Conservation (phyloP, 2,797 vertebrate genomes). For the Carapus acus region DNA sequence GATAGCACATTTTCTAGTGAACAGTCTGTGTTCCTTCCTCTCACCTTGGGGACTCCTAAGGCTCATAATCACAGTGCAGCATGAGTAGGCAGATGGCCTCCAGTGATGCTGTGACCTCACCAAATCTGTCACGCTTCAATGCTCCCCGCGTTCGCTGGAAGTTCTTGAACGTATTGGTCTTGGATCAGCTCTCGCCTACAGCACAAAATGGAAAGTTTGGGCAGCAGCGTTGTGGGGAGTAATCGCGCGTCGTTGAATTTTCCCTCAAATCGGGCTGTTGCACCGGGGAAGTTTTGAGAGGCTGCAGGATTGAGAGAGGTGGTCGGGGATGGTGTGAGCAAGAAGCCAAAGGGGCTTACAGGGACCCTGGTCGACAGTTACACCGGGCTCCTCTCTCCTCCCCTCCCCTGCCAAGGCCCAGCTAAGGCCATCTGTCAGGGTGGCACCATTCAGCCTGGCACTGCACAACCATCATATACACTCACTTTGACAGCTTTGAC, state of each 20-base stretch:
- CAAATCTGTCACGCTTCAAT: slow-evolving; percentile 56
- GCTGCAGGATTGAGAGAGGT: slow-evolving; percentile 50
- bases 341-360: slow-evolving; percentile 61
- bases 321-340: slow-evolving; percentile 65
- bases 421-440: slow-evolving; percentile 65
- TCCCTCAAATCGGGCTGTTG: slow-evolving; percentile 53
- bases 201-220: slow-evolving; percentile 32
- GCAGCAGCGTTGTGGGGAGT: slow-evolving; percentile 45
- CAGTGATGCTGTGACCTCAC: slow-evolving; percentile 63
- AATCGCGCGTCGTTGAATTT: slow-evolving; percentile 51
- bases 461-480: slow-evolving; percentile 30
- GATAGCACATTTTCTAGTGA: slow-evolving; percentile 38
- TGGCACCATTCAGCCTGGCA: slow-evolving; percentile 40
- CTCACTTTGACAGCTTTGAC: slow-evolving; percentile 37
- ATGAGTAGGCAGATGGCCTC: slow-evolving; percentile 73
- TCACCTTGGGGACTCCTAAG: slow-evolving; percentile 62
- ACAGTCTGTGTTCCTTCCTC: slow-evolving; percentile 39
- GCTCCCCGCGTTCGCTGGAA: slow-evolving; percentile 32
- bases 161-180: slow-evolving; percentile 36
- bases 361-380: slow-evolving; percentile 59
- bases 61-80: slow-evolving; percentile 68
- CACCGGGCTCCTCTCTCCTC: slow-evolving; percentile 56
- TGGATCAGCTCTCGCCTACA: slow-evolving; percentile 42
- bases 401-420: slow-evolving; percentile 50
- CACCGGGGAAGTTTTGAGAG: slow-evolving; percentile 50